These are phyloP conservation scores for Pseudocheirus occidentalis DNA, from an alignment of 2,797 vertebrate species.

Conservation along the genomic window DNA sequence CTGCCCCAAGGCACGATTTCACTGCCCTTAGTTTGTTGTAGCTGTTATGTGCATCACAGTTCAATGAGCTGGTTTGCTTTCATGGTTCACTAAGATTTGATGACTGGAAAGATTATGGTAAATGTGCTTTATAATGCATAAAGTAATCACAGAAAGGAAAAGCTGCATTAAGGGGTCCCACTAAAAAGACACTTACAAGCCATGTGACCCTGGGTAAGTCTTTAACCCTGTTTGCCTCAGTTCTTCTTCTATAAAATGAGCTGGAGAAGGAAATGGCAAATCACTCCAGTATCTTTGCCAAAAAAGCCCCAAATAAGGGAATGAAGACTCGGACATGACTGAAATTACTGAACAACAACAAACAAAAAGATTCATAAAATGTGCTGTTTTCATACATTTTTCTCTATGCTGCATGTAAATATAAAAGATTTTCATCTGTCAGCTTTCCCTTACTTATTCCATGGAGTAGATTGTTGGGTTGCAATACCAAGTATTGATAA, in stretches of 20 bases:
- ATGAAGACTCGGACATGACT: background rate
- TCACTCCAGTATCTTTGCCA: background rate
- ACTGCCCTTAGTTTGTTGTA: conserved; percentile 59
- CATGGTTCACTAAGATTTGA: conserved; percentile 62
- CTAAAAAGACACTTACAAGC: background rate
- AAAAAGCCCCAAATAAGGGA: background rate
- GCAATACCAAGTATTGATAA: background rate
- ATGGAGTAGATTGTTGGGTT: background rate
- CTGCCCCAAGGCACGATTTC: conserved; percentile 57
- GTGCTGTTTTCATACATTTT: background rate
- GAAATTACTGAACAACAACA: background rate
- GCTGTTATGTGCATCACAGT: background rate
- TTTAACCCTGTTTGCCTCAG: background rate
- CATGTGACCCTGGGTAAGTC: background rate
- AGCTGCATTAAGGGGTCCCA: background rate
- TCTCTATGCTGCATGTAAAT: conserved; percentile 14
- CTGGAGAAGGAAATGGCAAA: conserved; percentile 13
- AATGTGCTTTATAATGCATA: conserved; percentile 41
- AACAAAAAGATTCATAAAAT: background rate
- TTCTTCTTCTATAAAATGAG: background rate
- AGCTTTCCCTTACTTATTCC: background rate
- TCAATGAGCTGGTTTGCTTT: conserved; percentile 67
- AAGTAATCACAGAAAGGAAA: background rate
- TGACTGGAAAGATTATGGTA: conserved; percentile 51
- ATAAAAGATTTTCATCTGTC: background rate